Percentiles rank a stretch among this genome's conserved stretches.
phyloP scores from a whole-genome alignment of 2,113 vertebrate genomes.

The Riparia riparia region DNA sequence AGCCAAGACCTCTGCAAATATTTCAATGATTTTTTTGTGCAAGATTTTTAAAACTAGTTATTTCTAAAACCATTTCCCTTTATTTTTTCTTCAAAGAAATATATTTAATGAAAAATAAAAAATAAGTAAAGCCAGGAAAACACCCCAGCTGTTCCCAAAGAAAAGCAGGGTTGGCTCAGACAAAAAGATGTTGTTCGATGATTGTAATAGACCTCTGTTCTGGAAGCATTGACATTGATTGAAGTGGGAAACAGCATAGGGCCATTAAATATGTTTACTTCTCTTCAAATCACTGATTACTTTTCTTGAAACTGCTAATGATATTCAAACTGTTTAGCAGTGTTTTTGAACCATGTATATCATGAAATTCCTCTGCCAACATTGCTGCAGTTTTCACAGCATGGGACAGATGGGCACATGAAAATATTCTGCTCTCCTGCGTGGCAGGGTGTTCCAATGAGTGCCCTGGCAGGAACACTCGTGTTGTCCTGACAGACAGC shows the following conservation, averaged over 20 bases:
- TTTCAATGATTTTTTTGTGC: not conserved
- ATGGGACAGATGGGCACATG: fast-evolving
- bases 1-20: not conserved
- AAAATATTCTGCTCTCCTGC: fast-evolving
- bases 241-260: not conserved
- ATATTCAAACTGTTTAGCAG: not conserved
- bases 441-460: not conserved
- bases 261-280: not conserved
- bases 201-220: not conserved
- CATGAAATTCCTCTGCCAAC: not conserved
- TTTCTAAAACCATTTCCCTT: not conserved
- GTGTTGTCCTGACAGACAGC: fast-evolving
- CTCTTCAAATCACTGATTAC: not conserved
- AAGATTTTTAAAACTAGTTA: not conserved
- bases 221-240: not conserved
- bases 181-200: not conserved
- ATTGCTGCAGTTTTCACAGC: fast-evolving
- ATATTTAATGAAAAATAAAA: not conserved
- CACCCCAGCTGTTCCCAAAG: not conserved
- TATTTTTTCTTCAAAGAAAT: not conserved
- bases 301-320: not conserved
- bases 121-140: not conserved
- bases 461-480: not conserved
- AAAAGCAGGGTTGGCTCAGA: not conserved
- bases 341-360: fast-evolving